Percentiles rank a stretch among this genome's conserved stretches.
Conservation (phyloP, 2,888 invertebrate genomes). For the Ophion obscuratus region DNA sequence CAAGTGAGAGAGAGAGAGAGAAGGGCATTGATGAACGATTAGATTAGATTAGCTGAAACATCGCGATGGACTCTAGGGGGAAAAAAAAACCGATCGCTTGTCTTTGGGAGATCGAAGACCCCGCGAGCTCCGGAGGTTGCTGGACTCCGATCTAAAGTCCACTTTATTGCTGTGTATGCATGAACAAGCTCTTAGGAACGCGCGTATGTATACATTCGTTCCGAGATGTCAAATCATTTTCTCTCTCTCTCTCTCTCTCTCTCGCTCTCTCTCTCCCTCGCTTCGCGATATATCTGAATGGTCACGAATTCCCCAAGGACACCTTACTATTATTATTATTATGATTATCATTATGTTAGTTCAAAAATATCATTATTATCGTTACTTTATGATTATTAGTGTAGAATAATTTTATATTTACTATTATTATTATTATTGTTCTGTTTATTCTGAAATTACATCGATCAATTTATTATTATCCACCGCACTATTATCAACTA, state of each 20-base stretch:
- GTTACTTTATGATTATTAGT: background rate
- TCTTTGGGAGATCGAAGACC: constrained; percentile 74
- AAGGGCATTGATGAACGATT: constrained; percentile 65
- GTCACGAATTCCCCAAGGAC: constrained; percentile 10
- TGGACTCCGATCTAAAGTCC: constrained; percentile 73
- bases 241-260: background rate
- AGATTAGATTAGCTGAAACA: constrained; percentile 71
- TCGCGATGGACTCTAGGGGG: background rate
- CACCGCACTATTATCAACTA: too few species aligned
- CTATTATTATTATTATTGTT: background rate
- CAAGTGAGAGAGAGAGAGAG: background rate
- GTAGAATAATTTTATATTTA: background rate
- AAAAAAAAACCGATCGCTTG: constrained; percentile 39
- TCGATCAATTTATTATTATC: too few species aligned
- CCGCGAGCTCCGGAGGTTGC: constrained; percentile 82
- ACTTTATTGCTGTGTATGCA: constrained; percentile 38
- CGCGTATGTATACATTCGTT: background rate
- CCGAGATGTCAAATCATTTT: constrained; percentile 6
- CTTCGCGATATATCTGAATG: constrained; percentile 4
- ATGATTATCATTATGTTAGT: background rate
- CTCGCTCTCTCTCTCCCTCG: background rate
- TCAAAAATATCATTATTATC: background rate
- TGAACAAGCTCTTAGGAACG: background rate
- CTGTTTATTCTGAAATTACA: too few species aligned
- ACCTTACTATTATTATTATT: background rate